Percentiles rank a stretch among this genome's conserved stretches.
phyloP scores from a whole-genome alignment of 2,888 invertebrate species.

The Seira musarum region DNA sequence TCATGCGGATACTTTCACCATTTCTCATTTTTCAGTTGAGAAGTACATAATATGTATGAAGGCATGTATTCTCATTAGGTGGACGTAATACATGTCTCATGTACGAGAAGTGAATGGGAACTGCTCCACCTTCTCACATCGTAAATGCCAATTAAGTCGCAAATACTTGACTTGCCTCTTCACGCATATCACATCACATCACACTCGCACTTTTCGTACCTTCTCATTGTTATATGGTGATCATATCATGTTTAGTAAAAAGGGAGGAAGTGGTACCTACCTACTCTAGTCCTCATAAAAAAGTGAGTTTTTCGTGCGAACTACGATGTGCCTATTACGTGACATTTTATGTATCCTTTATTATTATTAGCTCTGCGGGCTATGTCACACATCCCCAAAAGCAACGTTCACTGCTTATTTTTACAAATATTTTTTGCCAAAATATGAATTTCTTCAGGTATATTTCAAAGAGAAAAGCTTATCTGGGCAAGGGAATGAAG shows the following conservation, averaged over 20 bases:
- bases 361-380: slow-evolving; percentile 11
- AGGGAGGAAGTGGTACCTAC: slow-evolving; percentile 46
- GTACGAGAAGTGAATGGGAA: slow-evolving; percentile 37
- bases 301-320: slow-evolving; percentile 15
- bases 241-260: slow-evolving; percentile 32
- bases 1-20: slow-evolving; percentile 44
- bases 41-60: neutral
- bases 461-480: no score
- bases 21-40: slow-evolving; percentile 44
- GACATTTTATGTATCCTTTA: slow-evolving; percentile 7
- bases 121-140: slow-evolving; percentile 51
- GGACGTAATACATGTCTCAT: slow-evolving; percentile 13
- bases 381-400: slow-evolving; percentile 9
- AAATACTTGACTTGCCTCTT: slow-evolving; percentile 25
- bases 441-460: neutral
- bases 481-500: no score
- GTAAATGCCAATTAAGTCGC: slow-evolving; percentile 44
- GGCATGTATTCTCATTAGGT: neutral
- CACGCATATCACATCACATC: slow-evolving; percentile 30
- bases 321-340: slow-evolving; percentile 10
- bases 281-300: slow-evolving; percentile 31
- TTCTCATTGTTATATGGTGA: slow-evolving; percentile 21
- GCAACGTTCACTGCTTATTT: neutral
- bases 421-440: neutral
- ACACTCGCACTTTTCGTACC: neutral